phyloP scores from a whole-genome alignment of 2,888 invertebrate genomes.

The Schrankia costaestrigalis region DNA sequence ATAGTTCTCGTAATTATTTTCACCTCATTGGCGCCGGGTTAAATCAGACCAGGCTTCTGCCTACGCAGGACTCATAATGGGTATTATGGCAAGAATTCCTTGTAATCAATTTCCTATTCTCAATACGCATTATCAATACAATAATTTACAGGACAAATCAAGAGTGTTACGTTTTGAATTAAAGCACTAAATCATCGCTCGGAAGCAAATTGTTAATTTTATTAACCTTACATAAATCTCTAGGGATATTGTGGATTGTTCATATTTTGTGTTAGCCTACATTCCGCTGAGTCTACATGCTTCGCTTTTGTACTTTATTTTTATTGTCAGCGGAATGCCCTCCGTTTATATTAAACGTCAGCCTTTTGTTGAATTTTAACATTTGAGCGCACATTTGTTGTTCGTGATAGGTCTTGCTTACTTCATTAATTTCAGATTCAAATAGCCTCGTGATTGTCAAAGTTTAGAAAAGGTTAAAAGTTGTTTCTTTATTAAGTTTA shows the following conservation, averaged over 20 bases:
- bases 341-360: slow-evolving; percentile 14
- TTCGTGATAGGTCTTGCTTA: slow-evolving; percentile 3
- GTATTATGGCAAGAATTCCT: slow-evolving; percentile 20
- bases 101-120: slow-evolving; percentile 20
- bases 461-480: no score
- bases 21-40: no score
- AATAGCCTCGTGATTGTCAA: no score
- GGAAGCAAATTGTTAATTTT: slow-evolving; percentile 33
- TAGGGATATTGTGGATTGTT: slow-evolving; percentile 26
- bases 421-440: slow-evolving; percentile 3
- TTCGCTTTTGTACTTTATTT: slow-evolving; percentile 16
- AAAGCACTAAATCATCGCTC: slow-evolving; percentile 30
- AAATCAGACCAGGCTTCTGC: no score
- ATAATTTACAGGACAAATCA: slow-evolving; percentile 24
- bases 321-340: slow-evolving; percentile 16
- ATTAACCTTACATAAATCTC: slow-evolving; percentile 31
- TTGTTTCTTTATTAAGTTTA: no score
- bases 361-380: slow-evolving; percentile 9
- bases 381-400: slow-evolving; percentile 8
- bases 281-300: slow-evolving; percentile 15
- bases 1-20: no score
- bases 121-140: no score
- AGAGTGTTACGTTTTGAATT: slow-evolving; percentile 22
- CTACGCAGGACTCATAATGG: no score
- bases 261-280: slow-evolving; percentile 26